phyloP scores from a whole-genome alignment of 2,113 vertebrate species.

The Sus scrofa region T2T-Sscrofa CM000824.6:170189001-170189500 shows the following conservation, averaged over 20 bases:
- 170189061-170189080: not conserved
- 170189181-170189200: not conserved
- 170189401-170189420: not conserved
- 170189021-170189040: not conserved
- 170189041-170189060: not conserved
- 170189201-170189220: not conserved
- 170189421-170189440: conserved; percentile 14
- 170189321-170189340: not conserved
- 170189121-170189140: not conserved
- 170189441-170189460: not conserved
- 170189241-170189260: not conserved
- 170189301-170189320: conserved; percentile 60
- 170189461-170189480: not conserved
- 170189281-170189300: not conserved
- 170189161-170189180: not conserved
- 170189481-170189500: not conserved
- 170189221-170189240: not conserved
- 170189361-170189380: conserved; percentile 16
- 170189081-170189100: not conserved
- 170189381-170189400: conserved; percentile 2
- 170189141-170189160: not conserved
- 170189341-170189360: conserved; percentile 28
- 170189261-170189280: not conserved
- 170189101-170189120: not conserved
- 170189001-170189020: not conserved